phyloP scores from a whole-genome alignment of 2,797 vertebrate species.

The Gymnocypris eckloni region DNA sequence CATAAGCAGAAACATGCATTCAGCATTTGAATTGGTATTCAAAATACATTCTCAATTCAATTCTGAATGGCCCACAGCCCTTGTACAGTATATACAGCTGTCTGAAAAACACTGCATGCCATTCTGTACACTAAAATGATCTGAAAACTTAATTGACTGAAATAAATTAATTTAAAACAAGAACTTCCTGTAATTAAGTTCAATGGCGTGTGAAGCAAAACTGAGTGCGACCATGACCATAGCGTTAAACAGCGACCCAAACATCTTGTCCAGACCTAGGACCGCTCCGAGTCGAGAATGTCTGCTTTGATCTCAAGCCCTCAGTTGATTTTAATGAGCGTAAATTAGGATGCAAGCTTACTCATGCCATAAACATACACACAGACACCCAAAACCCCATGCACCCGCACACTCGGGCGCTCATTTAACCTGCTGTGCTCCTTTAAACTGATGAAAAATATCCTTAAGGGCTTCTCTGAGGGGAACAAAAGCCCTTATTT shows the following conservation, averaged over 20 bases:
- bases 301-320: conserved; percentile 41
- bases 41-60: conserved; percentile 17
- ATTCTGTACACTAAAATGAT: not conserved
- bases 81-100: not conserved
- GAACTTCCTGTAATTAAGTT: conserved; percentile 2
- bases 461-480: conserved; percentile 54
- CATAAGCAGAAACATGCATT: conserved; percentile 13
- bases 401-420: not conserved
- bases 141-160: not conserved
- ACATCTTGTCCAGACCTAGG: conserved; percentile 8
- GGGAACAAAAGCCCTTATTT: conserved; percentile 62
- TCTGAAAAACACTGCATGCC: not conserved
- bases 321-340: conserved; percentile 58
- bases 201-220: not conserved
- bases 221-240: conserved; percentile 15
- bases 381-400: conserved; percentile 24
- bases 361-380: conserved; percentile 18
- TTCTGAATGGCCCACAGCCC: not conserved
- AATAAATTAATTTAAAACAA: conserved; percentile 9
- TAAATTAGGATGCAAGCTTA: conserved; percentile 53
- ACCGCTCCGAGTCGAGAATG: not conserved
- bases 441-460: conserved; percentile 54
- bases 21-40: not conserved
- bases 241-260: not conserved
- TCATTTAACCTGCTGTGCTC: conserved; percentile 48